These are phyloP conservation scores for Lycopodina hypogea DNA, from an alignment of 37 sponge, comb jelly and placozoan genomes.

Conservation along the genomic window DNA sequence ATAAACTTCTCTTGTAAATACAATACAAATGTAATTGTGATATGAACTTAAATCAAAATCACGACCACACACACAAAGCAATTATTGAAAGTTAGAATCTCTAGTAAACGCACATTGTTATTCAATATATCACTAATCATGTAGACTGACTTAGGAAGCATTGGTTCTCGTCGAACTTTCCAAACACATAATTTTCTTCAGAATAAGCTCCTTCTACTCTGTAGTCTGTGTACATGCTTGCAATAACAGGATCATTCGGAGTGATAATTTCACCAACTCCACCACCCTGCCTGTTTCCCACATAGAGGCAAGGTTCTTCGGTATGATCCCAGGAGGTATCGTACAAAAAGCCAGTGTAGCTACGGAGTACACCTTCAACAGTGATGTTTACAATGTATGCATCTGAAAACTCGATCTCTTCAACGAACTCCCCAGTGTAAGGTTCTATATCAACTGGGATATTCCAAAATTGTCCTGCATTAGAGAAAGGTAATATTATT, in stretches of 20 bases:
- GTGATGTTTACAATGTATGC: not conserved
- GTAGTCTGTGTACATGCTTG: slow-evolving; percentile 44
- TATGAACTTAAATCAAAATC: too few relatives aligned
- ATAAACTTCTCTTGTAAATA: too few relatives aligned
- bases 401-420: not conserved
- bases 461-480: slow-evolving; percentile 86
- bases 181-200: slow-evolving; percentile 14
- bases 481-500: too few relatives aligned
- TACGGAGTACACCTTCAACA: not conserved
- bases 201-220: not conserved
- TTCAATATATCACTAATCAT: too few relatives aligned
- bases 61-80: too few relatives aligned
- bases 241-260: slow-evolving; percentile 42
- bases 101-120: too few relatives aligned
- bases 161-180: not conserved
- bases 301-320: slow-evolving; percentile 39
- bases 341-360: slow-evolving; percentile 42
- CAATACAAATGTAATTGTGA: too few relatives aligned
- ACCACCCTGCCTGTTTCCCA: slow-evolving; percentile 54
- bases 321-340: slow-evolving; percentile 35
- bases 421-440: slow-evolving; percentile 5
- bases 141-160: not conserved
- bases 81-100: too few relatives aligned
- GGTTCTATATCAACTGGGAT: slow-evolving; percentile 34
- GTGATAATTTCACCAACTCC: slow-evolving; percentile 15